Evolutionary conservation across 2,797 vertebrate genomes (phyloP).

Genomic region (Enteromius paludinosus): DNA sequence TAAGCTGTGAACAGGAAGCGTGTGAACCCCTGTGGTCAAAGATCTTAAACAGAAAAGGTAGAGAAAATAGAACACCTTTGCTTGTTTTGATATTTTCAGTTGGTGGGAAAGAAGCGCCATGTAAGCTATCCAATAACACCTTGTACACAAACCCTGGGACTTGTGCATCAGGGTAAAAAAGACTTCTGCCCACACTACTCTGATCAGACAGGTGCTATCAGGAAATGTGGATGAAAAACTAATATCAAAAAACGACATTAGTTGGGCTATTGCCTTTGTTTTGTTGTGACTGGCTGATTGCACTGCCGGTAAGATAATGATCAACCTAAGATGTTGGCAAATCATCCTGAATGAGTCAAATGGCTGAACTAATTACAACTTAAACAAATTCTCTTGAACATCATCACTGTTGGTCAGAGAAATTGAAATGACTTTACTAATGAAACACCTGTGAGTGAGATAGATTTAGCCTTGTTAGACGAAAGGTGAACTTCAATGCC

Average conservation of each 20-base stretch:
- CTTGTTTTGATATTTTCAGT: neutral
- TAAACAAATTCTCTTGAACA: neutral
- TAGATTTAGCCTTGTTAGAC: neutral
- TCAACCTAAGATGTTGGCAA: neutral
- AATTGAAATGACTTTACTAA: neutral
- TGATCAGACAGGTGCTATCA: neutral
- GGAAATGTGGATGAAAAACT: neutral
- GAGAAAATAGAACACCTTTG: constrained; percentile 18
- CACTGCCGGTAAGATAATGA: neutral
- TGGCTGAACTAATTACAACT: neutral
- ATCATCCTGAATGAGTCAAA: neutral
- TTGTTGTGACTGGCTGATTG: neutral
- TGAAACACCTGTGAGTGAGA: neutral
- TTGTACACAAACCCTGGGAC: neutral
- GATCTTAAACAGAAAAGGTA: neutral
- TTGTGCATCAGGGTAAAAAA: constrained; percentile 6
- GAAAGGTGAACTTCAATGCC: neutral
- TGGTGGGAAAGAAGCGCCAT: neutral
- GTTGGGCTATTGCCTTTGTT: neutral
- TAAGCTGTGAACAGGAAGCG: constrained; percentile 10
- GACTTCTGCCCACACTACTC: neutral
- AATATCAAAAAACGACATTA: neutral
- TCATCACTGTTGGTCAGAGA: constrained; percentile 2
- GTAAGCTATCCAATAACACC: neutral
- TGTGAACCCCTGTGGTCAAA: constrained; percentile 10